Percentiles rank a stretch among this genome's conserved stretches.
These are phyloP conservation scores for Macropodus opercularis DNA, from an alignment of 2,797 vertebrate genomes.

Conservation along the genomic window DNA sequence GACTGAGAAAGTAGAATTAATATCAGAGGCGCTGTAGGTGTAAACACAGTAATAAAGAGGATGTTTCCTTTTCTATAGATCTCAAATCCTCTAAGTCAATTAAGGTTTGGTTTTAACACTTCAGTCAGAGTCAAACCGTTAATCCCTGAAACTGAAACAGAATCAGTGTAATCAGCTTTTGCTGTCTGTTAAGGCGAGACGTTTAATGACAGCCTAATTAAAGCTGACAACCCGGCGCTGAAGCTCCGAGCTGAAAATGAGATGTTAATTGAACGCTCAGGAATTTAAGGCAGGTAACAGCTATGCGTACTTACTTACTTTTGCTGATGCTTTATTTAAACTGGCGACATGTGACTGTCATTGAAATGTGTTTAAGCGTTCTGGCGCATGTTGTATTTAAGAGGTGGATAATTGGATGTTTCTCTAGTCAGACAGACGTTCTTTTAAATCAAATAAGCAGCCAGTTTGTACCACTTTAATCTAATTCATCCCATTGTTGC, in stretches of 20 bases:
- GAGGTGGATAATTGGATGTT: neutral
- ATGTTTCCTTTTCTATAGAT: too few species aligned
- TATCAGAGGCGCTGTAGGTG: too few species aligned
- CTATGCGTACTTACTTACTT: neutral
- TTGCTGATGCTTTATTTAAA: neutral
- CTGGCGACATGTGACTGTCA: neutral
- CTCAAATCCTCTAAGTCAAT: too few species aligned
- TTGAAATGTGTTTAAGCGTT: neutral
- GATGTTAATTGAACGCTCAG: neutral
- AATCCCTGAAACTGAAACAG: slow-evolving; percentile 4
- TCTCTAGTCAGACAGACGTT: neutral
- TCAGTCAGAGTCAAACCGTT: too few species aligned
- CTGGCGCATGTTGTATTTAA: neutral
- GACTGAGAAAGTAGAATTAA: neutral
- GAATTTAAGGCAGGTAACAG: neutral
- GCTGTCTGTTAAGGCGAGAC: neutral
- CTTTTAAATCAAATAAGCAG: neutral
- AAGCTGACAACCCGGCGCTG: slow-evolving; percentile 10
- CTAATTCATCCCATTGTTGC: neutral
- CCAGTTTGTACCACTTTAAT: neutral
- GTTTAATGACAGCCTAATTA: slow-evolving; percentile 5
- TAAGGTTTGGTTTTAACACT: too few species aligned
- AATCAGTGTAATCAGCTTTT: slow-evolving; percentile 13
- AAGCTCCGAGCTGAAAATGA: neutral
- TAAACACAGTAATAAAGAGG: too few species aligned